A percentile compares a stretch with the other conserved stretches of the same genome.
Conservation (phyloP, 2,888 invertebrate genomes). For the Drosophila emarginata region DNA sequence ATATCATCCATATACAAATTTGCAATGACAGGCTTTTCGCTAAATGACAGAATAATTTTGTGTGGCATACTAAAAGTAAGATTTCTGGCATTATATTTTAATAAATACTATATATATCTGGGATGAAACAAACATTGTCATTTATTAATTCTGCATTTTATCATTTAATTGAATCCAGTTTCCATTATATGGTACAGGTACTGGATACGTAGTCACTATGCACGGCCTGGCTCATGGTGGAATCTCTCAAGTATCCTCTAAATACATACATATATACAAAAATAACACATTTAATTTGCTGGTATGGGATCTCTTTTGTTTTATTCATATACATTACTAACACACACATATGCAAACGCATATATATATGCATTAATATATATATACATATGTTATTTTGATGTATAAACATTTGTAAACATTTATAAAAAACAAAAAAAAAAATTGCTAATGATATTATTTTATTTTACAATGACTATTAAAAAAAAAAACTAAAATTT, state of each 20-base stretch:
- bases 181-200: too few relatives aligned
- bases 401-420: conserved; percentile 42
- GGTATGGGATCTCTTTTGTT: conserved; percentile 38
- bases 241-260: too few relatives aligned
- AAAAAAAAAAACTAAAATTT: too few relatives aligned
- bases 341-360: neutral
- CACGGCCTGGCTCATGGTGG: too few relatives aligned
- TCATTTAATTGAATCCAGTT: too few relatives aligned
- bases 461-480: conserved; percentile 17
- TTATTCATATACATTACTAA: conserved; percentile 39
- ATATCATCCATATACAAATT: neutral
- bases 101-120: neutral
- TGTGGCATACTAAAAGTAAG: neutral
- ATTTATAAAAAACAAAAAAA: conserved; percentile 24
- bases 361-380: too few relatives aligned
- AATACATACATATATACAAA: neutral
- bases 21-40: neutral
- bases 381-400: conserved; percentile 7
- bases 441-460: neutral
- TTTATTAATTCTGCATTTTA: too few relatives aligned
- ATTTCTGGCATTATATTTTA: neutral
- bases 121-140: too few relatives aligned
- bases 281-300: conserved; percentile 33
- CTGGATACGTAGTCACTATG: too few relatives aligned
- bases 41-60: neutral